Evolutionary conservation across 2,797 vertebrate species (phyloP), one percentile per base, ranked within the genome.

Genomic region (Chanos chanos): DNA sequence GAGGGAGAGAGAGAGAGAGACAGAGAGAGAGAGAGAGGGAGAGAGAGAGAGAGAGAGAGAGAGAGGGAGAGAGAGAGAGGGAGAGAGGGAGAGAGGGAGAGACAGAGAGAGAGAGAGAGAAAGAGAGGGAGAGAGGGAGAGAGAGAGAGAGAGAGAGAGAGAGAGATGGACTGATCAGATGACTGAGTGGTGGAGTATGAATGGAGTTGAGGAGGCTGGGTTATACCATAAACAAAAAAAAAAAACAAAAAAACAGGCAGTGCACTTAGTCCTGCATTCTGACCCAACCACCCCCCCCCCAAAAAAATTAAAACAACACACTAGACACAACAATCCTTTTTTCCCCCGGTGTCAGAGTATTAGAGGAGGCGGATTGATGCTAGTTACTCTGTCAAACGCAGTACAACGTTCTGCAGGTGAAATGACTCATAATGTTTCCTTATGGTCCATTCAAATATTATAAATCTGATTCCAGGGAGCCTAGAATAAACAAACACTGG

Each of bases 1-100:
- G 85, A 85, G 87, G 86, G 89, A 87, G 87, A 89, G 87, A 87
- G 85, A 88, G 85, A 84, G 85, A 81, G 83, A 86, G 82, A 88
- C n/a, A 87, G 84, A 88, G 86, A 86, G 83, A 79, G 81, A 84
- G 81, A 85, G 83, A 79, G 80, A 81, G 82, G 79, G 82, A 82
- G 87, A 87, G 84, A 81, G 82, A 82, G 83, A 85, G 83, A 85
- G 85, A 85, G 87, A 86, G 89, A 87, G 87, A 89, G 87, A 87
- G 85, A 88, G 85, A 84, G 85, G 81, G 83, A 86, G 82, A 88
- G 86, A 86, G 78, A 74, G 81, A 81, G 81, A 77, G 79, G 71
- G 84, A 83, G 85, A n/a, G n/a, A n/a, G 85, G 86, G 87, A 85
- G 85, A 87, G 84, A 88, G 86, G 86, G 83, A 79, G 81, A 84